Base-by-base conservation (phyloP, 2,797 vertebrate genomes). In the Melanotaenia trifasciata region DNA sequence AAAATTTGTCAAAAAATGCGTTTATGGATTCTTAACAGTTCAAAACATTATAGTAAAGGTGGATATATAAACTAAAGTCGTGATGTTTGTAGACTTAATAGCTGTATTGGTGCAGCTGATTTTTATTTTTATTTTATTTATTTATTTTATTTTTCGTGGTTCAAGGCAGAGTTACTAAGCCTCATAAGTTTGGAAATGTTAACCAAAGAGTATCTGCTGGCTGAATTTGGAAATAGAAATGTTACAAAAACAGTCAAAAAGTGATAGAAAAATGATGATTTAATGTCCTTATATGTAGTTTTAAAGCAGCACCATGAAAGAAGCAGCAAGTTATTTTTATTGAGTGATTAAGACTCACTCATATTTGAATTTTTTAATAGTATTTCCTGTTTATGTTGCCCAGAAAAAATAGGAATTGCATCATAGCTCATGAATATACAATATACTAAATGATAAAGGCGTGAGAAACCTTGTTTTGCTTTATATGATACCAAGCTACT, bases 1-100 rank as follows among this genome's bases (percentile, higher is more conserved):
- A 28, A 72, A 13, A 80, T 73, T 54, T 87, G 80, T 84, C 82
- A 84, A 80, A 70, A 87, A 84, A 84, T 74, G 20, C 8, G 64
- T 61, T 33, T 3, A n/a, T 62, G 24, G 33, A 70, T 40, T 13
- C 33, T 64, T 32, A 72, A 47, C 30, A 58, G 72, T 67, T 80
- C 2, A 65, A 57, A 70, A 53, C 68, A 70, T 61, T n/a, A 14
- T 20, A 36, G n/a, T 10, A 57, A 36, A 24, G 38, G 68, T 22
- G 28, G 60, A 45, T 30, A 18, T n/a, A 43, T 22, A 1, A 43
- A 18, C 0, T 6, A 18, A 20, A 58, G 24, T 16, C 30, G 20
- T 13, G 8, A 18, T 56, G n/a, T 58, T 58, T 64, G 2, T 16
- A 22, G 7, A 4, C 0, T 13, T 70, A 54, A 10, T 67, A 22